These are phyloP conservation scores for Mycteria americana DNA, from an alignment of 2,797 vertebrate species.

Conservation along the genomic window DNA sequence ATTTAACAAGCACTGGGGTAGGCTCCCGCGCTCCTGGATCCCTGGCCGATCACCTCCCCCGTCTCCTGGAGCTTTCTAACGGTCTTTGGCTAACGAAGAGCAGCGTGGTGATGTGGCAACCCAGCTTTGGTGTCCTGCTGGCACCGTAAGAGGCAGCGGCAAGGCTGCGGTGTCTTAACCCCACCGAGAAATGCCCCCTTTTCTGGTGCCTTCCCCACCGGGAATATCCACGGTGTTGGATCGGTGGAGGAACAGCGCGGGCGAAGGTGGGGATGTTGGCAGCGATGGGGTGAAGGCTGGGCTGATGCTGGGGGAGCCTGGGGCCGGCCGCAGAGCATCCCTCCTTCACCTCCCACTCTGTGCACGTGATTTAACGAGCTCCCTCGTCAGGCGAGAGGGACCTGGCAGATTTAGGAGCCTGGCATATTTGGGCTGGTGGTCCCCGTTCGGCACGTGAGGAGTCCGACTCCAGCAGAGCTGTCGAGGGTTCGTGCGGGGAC, in stretches of 20 bases:
- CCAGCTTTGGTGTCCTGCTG: too few relatives aligned
- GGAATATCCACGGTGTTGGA: fast-evolving
- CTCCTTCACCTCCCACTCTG: background rate
- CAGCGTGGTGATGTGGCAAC: too few relatives aligned
- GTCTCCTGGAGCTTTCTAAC: background rate
- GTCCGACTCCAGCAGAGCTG: background rate
- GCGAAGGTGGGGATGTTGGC: too few relatives aligned
- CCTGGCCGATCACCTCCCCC: background rate
- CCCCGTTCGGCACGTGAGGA: fast-evolving
- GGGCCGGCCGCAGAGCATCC: background rate
- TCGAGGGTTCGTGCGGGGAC: background rate
- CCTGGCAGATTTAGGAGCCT: background rate
- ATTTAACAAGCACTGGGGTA: background rate
- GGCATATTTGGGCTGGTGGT: too few relatives aligned
- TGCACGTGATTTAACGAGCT: background rate
- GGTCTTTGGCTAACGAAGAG: background rate
- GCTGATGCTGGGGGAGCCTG: background rate
- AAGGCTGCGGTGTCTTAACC: background rate
- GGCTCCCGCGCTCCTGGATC: background rate
- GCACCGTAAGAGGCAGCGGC: background rate
- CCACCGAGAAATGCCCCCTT: background rate
- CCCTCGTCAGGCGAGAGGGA: background rate
- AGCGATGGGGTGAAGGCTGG: background rate
- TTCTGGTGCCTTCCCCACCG: background rate
- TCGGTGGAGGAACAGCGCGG: background rate